Conservation (phyloP, 2,888 invertebrate genomes). For the Flexamia atlantica region DNA sequence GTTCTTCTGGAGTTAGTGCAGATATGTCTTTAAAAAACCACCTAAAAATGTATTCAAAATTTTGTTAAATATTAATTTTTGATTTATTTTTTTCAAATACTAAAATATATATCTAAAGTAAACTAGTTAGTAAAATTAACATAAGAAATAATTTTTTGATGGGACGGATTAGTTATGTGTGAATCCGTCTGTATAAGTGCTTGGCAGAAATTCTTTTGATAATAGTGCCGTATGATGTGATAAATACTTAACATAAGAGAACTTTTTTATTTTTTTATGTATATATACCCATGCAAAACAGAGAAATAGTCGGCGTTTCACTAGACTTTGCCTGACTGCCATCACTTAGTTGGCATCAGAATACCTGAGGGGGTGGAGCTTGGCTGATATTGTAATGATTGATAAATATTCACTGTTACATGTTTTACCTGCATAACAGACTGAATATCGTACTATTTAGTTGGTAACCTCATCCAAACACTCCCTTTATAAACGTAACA, state of each 20-base stretch:
- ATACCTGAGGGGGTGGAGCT: conserved; percentile 30
- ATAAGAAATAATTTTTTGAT: conserved; percentile 52
- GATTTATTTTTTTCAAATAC: conserved; percentile 41
- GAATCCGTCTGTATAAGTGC: conserved; percentile 65
- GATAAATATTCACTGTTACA: conserved; percentile 36
- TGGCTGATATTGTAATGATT: conserved; percentile 45
- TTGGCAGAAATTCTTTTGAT: conserved; percentile 63
- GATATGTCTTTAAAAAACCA: background rate
- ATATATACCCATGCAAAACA: conserved; percentile 62
- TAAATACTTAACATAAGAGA: conserved; percentile 62
- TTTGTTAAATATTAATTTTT: background rate
- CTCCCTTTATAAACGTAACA: background rate
- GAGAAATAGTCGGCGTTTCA: conserved; percentile 34
- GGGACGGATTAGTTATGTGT: conserved; percentile 54
- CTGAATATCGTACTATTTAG: conserved; percentile 1
- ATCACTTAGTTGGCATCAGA: conserved; percentile 8
- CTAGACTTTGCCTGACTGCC: conserved; percentile 52
- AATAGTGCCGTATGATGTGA: conserved; percentile 66
- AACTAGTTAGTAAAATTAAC: conserved; percentile 57
- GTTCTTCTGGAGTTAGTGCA: background rate
- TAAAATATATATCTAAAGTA: conserved; percentile 60
- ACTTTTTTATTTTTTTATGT: conserved; percentile 65
- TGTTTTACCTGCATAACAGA: conserved; percentile 18
- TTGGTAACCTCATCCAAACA: background rate
- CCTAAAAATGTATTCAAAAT: background rate